phyloP scores from a whole-genome alignment of 1,140 invertebrate species.

The Macrobrachium nipponense region DNA sequence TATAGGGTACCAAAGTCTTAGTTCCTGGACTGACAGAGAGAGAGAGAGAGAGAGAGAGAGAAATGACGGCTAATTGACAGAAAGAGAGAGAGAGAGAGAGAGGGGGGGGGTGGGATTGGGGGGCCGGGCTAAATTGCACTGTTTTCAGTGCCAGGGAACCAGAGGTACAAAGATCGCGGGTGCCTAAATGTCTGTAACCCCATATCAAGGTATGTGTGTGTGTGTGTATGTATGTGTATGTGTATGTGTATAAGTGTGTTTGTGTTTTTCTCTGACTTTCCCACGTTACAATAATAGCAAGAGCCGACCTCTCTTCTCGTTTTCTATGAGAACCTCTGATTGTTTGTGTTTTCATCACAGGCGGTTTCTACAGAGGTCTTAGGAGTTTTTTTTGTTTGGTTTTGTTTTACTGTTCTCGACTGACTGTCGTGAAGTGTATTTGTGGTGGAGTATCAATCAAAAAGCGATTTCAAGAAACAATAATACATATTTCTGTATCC shows the following conservation, averaged over 20 bases:
- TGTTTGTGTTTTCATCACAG: too few relatives aligned
- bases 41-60: conserved; percentile 2
- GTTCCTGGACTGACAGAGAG: background rate
- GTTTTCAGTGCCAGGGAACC: background rate
- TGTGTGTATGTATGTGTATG: conserved; percentile 4
- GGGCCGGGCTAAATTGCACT: background rate
- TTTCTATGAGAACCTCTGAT: background rate
- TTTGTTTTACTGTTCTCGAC: too few relatives aligned
- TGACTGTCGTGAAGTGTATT: too few relatives aligned
- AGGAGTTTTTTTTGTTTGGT: too few relatives aligned
- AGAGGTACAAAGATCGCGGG: background rate
- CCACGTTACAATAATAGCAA: background rate
- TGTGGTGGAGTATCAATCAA: too few relatives aligned
- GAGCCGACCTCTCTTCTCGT: background rate
- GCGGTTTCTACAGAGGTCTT: too few relatives aligned
- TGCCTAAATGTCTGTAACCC: background rate
- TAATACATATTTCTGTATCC: too few relatives aligned
- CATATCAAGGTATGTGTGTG: background rate
- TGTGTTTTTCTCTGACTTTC: background rate
- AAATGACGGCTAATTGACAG: background rate
- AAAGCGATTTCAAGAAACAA: too few relatives aligned
- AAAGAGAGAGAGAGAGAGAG: conserved; percentile 1
- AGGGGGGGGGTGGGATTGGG: background rate
- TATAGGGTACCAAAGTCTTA: background rate
- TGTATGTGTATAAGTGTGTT: background rate